Base-by-base conservation (phyloP, 2,113 vertebrate genomes). In the Zeus faber region DNA sequence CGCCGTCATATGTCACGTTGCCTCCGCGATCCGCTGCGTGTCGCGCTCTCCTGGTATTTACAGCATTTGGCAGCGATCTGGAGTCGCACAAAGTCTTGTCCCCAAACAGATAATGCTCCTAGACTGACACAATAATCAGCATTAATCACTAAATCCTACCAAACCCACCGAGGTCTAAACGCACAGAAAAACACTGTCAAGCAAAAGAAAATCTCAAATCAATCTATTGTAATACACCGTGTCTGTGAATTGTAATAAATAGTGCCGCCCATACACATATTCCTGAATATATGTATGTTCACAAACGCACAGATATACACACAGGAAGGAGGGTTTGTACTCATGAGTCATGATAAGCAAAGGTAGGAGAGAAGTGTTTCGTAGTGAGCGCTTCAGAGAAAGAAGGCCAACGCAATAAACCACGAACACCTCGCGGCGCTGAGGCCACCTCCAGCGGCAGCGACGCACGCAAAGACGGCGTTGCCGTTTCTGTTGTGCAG, bases 1-100 rank as follows among this genome's bases (percentile, higher is more conserved):
- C 23, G 52, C 53, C 18, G 63, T 73, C 56, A 41, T 67, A 56
- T 61, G 72, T 62, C 58, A 67, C 65, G 39, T 54, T 62, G 64
- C 58, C 86, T 83, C 79, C 90, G 89, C 89, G 87, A 90, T 92
- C 89, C 91, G 89, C 90, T 89, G 91, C 89, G 89, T 88, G 90
- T 88, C 81, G 78, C 85, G 83, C 75, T 84, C 80, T 85, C 73
- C 22, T 13, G 9, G 43, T 89, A 90, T 89, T 89, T 91, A 91
- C 85, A 91, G 67, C 68, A 79, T 90, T 90, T 91, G 89, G 86
- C 90, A 93, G 90, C 85, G 79, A 81, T 75, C 72, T 78, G 73
- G 84, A 83, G 65, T 37, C 72, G 87, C 87, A 86, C 85, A 82
- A 70, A 64, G 65, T 69, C 35, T 74, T 47, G 49, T 60, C 59